Evolutionary conservation across 2,888 invertebrate species (phyloP), one percentile per base, ranked within the genome.

Genomic region (Scaptomyza flava): DNA sequence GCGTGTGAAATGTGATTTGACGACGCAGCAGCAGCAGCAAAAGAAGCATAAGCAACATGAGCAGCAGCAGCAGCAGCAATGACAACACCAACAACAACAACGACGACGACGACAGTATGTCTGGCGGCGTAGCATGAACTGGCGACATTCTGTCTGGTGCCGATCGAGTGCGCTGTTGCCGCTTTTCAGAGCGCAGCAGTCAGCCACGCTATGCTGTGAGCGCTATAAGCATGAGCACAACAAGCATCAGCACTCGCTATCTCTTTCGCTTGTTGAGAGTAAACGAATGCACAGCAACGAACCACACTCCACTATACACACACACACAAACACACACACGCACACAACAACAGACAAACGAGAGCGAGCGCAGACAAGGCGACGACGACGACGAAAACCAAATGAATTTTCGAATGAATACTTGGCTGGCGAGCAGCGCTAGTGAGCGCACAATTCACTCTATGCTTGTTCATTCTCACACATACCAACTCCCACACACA

Each of bases 111-210:
- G 95, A 95, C 95, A 95, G 94, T 94, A 93, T 95, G 95, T 96
- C 96, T 95, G 95, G 95, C 90, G 86, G 88, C 89, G 94, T 93
- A 94, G 94, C 94, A 95, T 93, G 94, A 95, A 94, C 95, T 94
- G 96, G 96, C 96, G 96, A 96, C 96, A 96, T 96, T 96, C 95
- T 96, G 96, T 96, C 96, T 96, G 96, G 96, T 96, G 95, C 80
- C 94, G 95, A 95, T 95, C 94, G 94, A 90, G 27, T 91, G 93
- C 95, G 91, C 75, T 92, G 96, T 95, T 96, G 95, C 94, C 95
- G 93, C 75, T 87, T 81, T 91, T 90, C 81, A 76, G 23, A 57
- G 60, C 58, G 59, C 52, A 36, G 70, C 62, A 65, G 65, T 47
- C 48, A 50, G 65, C 69, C 45, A 50, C 6, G 58, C 58, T 78